These are phyloP conservation scores for Polyommatus icarus DNA, from an alignment of 2,888 invertebrate genomes.

Conservation along the genomic window DNA sequence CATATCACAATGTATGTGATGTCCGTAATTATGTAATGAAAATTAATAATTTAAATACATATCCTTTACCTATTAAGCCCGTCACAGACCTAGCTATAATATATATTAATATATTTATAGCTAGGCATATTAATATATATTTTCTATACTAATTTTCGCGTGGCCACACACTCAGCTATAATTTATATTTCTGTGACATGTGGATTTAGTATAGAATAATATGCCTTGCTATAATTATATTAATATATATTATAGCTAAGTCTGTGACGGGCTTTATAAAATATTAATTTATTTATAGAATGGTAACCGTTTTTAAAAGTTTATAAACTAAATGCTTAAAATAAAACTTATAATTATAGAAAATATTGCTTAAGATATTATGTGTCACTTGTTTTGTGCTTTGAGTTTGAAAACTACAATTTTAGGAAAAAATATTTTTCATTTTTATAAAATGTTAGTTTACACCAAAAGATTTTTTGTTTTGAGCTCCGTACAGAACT, in stretches of 20 bases:
- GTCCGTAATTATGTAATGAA: background rate
- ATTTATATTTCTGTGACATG: no score
- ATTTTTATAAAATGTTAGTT: background rate
- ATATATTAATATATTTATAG: no score
- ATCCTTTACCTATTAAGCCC: no score
- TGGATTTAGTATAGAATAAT: no score
- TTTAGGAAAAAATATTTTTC: background rate
- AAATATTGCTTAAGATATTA: background rate
- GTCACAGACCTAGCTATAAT: no score
- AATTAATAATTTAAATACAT: slow-evolving; percentile 11
- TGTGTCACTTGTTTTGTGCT: background rate
- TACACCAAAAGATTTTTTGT: background rate
- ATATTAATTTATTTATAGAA: background rate
- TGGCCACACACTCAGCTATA: no score
- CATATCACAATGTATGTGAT: background rate
- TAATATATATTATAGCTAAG: no score
- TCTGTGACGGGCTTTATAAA: no score
- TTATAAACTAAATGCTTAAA: background rate
- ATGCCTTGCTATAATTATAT: no score
- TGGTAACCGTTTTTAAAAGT: background rate
- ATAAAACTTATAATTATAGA: background rate
- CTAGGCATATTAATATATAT: no score
- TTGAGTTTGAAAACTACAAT: background rate
- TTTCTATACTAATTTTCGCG: no score
- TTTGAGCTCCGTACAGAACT: background rate